These are phyloP conservation scores for Thunnus maccoyii DNA, from an alignment of 2,113 vertebrate species.

Conservation along the genomic window DNA sequence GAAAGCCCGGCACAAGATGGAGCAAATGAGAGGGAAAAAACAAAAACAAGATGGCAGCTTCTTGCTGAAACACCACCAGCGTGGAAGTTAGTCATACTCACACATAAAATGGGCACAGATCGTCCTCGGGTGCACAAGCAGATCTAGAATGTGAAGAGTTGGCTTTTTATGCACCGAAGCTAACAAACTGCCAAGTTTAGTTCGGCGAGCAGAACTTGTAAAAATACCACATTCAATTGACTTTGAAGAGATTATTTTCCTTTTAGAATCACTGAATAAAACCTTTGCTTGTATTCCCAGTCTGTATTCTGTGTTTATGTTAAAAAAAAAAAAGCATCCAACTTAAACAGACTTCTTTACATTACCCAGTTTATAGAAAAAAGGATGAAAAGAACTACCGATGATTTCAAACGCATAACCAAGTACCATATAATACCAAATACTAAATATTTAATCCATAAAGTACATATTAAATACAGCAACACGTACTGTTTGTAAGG, in stretches of 20 bases:
- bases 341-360: not conserved
- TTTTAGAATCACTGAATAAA: not conserved
- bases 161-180: slow-evolving; percentile 90
- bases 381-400: not conserved
- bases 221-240: slow-evolving; percentile 34
- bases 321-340: not conserved
- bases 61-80: slow-evolving; percentile 62
- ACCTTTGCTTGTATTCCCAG: not conserved
- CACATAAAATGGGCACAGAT: slow-evolving; percentile 96
- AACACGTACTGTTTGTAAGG: not conserved
- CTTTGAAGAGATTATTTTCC: not conserved
- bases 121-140: slow-evolving; percentile 94
- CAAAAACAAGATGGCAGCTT: slow-evolving; percentile 71
- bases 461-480: not conserved
- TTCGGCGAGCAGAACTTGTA: slow-evolving; percentile 77
- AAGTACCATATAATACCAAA: not conserved
- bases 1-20: slow-evolving; percentile 76
- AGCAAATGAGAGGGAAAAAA: slow-evolving; percentile 38
- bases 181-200: slow-evolving; percentile 87
- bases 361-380: not conserved
- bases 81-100: slow-evolving; percentile 93
- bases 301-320: not conserved
- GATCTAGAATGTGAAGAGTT: slow-evolving; percentile 97
- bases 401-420: not conserved
- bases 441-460: too few species aligned